Percentiles rank a stretch among this genome's conserved stretches.
Conservation (phyloP, 2,888 invertebrate species). For the Diogma glabrata region DNA sequence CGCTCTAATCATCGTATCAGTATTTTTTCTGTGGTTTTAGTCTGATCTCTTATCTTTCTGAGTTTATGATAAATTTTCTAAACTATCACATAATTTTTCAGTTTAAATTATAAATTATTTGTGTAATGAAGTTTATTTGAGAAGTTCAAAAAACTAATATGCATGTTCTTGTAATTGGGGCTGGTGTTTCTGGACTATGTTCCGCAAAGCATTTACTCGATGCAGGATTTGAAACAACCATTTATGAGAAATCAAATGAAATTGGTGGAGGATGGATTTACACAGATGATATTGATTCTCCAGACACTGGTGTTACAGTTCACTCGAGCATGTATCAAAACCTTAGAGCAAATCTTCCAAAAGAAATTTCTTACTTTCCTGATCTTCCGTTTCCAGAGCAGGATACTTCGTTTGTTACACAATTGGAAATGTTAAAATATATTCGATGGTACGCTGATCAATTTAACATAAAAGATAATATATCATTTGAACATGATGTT, state of each 20-base stretch:
- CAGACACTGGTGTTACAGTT: constrained; percentile 60
- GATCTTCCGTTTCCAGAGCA: constrained; percentile 63
- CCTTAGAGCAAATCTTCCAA: constrained; percentile 76
- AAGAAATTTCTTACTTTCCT: constrained; percentile 79
- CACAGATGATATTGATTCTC: constrained; percentile 55
- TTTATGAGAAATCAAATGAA: constrained; percentile 58
- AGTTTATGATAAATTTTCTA: too few species aligned
- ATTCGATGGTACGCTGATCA: constrained; percentile 54
- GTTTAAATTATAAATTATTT: too few species aligned
- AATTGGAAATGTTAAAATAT: constrained; percentile 57
- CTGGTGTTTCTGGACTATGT: constrained; percentile 73
- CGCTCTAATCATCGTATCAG: too few species aligned
- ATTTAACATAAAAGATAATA: constrained; percentile 47
- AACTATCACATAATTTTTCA: too few species aligned
- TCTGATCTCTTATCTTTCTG: too few species aligned
- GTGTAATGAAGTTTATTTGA: too few species aligned
- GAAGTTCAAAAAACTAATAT: too few species aligned
- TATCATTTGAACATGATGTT: constrained; percentile 28
- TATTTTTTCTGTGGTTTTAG: too few species aligned
- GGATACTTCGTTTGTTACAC: constrained; percentile 55
- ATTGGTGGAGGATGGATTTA: constrained; percentile 85
- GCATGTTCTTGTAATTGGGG: constrained; percentile 76
- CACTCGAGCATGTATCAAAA: constrained; percentile 83
- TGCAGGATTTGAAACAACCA: constrained; percentile 40
- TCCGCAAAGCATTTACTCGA: constrained; percentile 52